Conservation (phyloP, 2,888 invertebrate genomes). For the Leptura quadrifasciata region DNA sequence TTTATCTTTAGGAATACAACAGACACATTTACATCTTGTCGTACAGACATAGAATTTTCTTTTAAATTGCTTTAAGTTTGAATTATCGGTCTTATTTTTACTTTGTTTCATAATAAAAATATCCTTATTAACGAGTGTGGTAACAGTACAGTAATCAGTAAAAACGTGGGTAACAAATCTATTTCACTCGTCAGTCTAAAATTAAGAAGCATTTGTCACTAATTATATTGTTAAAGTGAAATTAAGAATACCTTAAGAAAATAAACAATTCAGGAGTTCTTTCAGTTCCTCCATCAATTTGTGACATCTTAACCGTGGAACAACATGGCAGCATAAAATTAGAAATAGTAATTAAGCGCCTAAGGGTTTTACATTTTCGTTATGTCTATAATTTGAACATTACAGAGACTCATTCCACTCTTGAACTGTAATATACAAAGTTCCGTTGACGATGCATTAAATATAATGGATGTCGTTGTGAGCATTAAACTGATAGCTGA, state of each 20-base stretch:
- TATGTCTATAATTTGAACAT: background rate
- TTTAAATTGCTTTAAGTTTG: too few species aligned
- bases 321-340: background rate
- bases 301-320: background rate
- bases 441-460: too few species aligned
- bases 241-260: conserved; percentile 3
- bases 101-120: too few species aligned
- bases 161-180: background rate
- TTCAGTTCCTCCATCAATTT: conserved; percentile 7
- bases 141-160: background rate
- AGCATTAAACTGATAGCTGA: too few species aligned
- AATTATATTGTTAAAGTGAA: conserved; percentile 1
- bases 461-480: too few species aligned
- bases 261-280: background rate
- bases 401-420: background rate
- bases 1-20: too few species aligned
- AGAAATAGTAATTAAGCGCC: conserved; percentile 2
- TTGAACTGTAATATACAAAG: too few species aligned
- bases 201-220: background rate
- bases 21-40: too few species aligned
- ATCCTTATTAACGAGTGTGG: background rate
- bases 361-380: background rate
- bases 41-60: too few species aligned
- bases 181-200: background rate
- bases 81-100: too few species aligned